These are phyloP conservation scores for Campaea margaritaria DNA, from an alignment of 2,888 invertebrate species.

Conservation along the genomic window DNA sequence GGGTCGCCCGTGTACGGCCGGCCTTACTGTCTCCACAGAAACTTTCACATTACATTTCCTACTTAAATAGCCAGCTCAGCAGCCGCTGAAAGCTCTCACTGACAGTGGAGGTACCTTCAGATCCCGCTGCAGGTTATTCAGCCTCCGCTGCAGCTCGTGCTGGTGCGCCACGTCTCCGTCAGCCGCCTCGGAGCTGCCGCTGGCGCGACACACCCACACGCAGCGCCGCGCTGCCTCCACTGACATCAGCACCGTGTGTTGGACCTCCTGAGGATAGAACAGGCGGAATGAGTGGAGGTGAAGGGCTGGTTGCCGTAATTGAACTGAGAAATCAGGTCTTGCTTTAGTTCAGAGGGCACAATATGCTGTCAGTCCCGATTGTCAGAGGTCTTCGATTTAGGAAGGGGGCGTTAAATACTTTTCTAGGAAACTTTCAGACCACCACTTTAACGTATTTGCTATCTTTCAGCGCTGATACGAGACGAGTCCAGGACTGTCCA, in stretches of 20 bases:
- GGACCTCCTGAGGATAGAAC: constrained; percentile 86
- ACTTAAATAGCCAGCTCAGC: too few relatives aligned
- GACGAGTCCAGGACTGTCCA: not conserved
- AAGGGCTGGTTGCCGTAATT: too few relatives aligned
- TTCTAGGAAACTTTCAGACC: not conserved
- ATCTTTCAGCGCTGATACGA: not conserved
- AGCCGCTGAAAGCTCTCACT: too few relatives aligned
- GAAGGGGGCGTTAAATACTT: not conserved
- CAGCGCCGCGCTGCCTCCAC: constrained; percentile 91
- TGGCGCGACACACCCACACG: constrained; percentile 91
- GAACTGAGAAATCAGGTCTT: too few relatives aligned
- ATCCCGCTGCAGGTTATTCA: constrained; percentile 89
- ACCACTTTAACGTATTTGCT: not conserved
- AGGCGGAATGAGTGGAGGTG: too few relatives aligned
- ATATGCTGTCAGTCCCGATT: too few relatives aligned
- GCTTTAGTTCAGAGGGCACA: too few relatives aligned
- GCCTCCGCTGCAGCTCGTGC: constrained; percentile 88
- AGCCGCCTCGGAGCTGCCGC: constrained; percentile 80
- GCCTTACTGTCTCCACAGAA: too few relatives aligned
- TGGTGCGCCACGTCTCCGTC: constrained; percentile 85
- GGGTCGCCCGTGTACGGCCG: too few relatives aligned
- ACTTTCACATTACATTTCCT: too few relatives aligned
- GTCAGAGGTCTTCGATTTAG: too few relatives aligned
- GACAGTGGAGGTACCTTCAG: constrained; percentile 82
- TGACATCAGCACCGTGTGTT: constrained; percentile 92